Percentiles rank a stretch among this genome's conserved stretches.
Evolutionary conservation across 2,113 vertebrate genomes (phyloP).

Genomic region (Cinclus mexicanus): DNA sequence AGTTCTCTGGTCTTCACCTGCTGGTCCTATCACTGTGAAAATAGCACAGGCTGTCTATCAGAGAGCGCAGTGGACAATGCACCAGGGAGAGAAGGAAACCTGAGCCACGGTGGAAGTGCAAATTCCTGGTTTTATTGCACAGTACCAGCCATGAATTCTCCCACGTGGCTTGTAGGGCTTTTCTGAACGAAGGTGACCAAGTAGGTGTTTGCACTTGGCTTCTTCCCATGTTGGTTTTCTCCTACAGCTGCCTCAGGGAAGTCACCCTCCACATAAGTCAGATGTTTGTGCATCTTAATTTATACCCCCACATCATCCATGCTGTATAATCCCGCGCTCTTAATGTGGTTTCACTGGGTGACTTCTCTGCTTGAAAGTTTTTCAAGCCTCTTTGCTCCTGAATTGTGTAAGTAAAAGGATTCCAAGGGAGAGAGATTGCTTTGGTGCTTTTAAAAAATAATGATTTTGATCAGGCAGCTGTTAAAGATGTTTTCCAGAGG

Average conservation of each 20-base stretch:
- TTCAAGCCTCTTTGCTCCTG: not conserved
- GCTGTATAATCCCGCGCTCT: not conserved
- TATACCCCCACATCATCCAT: not conserved
- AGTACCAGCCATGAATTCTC: fast-evolving
- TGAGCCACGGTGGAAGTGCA: not conserved
- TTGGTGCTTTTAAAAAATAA: not conserved
- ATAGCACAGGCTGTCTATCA: fast-evolving
- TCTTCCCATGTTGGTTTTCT: not conserved
- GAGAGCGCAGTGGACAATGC: fast-evolving
- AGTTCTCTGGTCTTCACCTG: not conserved
- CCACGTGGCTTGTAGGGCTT: not conserved
- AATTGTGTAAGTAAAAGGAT: not conserved
- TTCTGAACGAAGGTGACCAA: not conserved
- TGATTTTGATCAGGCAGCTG: constrained; percentile 23
- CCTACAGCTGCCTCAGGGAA: not conserved
- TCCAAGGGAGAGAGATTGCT: not conserved
- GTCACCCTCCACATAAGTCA: not conserved
- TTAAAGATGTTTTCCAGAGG: constrained; percentile 34
- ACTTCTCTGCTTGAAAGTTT: not conserved
- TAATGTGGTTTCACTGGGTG: not conserved
- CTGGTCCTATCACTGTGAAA: not conserved
- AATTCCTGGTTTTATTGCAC: not conserved
- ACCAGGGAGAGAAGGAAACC: not conserved
- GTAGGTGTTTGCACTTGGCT: fast-evolving
- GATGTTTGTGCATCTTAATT: fast-evolving